These are phyloP conservation scores for Chymomyza caudatula DNA, from an alignment of 2,888 invertebrate genomes.

Conservation along the genomic window DNA sequence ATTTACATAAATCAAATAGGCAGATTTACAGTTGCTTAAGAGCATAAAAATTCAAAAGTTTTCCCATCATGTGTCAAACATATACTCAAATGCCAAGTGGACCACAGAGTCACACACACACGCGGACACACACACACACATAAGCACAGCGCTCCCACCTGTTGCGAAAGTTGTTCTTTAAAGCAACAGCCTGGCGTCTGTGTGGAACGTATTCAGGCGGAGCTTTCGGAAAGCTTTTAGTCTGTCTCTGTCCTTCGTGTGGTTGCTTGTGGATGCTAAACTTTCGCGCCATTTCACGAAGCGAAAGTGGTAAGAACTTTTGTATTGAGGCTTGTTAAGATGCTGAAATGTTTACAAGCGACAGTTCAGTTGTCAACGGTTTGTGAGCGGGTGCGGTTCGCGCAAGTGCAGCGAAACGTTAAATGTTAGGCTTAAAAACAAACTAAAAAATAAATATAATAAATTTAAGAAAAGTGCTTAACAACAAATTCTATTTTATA, in stretches of 20 bases:
- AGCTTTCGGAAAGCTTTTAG: conserved; percentile 37
- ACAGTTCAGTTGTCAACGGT: conserved; percentile 60
- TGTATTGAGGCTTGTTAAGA: conserved; percentile 54
- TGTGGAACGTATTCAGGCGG: conserved; percentile 55
- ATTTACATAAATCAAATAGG: conserved; percentile 63
- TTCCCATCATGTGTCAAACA: not conserved
- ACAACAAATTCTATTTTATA: not conserved
- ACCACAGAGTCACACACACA: conserved; percentile 4
- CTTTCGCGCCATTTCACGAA: conserved; percentile 56
- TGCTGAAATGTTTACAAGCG: conserved; percentile 20
- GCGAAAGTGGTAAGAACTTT: conserved; percentile 54
- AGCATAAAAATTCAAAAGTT: not conserved
- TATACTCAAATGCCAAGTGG: not conserved
- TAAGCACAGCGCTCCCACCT: conserved; percentile 16
- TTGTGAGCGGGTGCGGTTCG: conserved; percentile 56
- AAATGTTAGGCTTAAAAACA: not conserved
- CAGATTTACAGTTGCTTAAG: conserved; percentile 38
- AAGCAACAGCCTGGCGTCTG: conserved; percentile 12
- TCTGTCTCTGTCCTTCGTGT: conserved; percentile 38
- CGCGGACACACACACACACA: conserved; percentile 31
- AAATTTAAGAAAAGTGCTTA: not conserved
- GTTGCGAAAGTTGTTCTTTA: not conserved
- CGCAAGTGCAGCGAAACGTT: not conserved
- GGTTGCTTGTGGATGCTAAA: conserved; percentile 41
- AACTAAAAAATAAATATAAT: not conserved